A percentile compares a stretch with the other conserved stretches of the same genome.
These are phyloP conservation scores for Biston betularia DNA, from an alignment of 2,888 invertebrate species.

Conservation along the genomic window DNA sequence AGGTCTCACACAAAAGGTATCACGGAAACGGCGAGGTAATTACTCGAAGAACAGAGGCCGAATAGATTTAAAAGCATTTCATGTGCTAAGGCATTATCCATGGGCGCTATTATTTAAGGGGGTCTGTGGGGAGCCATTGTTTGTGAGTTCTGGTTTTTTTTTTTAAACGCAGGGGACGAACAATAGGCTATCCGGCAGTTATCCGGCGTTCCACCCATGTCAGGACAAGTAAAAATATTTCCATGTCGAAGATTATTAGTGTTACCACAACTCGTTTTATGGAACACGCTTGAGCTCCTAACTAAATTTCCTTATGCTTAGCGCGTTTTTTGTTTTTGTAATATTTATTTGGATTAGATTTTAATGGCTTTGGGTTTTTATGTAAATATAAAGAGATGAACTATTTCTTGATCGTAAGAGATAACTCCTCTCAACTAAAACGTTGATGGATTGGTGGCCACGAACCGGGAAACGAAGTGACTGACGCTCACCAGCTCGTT, in stretches of 20 bases:
- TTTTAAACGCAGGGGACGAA: conserved; percentile 1
- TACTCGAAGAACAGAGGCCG: neutral
- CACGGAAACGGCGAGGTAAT: neutral
- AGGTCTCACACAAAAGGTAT: neutral
- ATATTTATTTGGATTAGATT: too few relatives aligned
- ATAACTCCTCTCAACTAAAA: too few relatives aligned
- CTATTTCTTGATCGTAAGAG: too few relatives aligned
- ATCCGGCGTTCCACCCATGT: neutral
- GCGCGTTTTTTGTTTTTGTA: too few relatives aligned
- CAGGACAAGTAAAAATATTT: conserved; percentile 4
- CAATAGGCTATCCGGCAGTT: conserved; percentile 19
- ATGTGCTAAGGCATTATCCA: conserved; percentile 3
- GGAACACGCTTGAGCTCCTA: too few relatives aligned
- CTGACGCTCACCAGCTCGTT: too few relatives aligned
- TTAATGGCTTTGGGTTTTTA: too few relatives aligned
- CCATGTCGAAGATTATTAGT: conserved; percentile 4
- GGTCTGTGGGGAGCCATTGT: conserved; percentile 7
- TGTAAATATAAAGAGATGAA: too few relatives aligned
- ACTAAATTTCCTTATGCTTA: too few relatives aligned
- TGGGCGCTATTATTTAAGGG: conserved; percentile 1
- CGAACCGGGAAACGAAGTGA: too few relatives aligned
- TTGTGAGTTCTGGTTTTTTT: conserved; percentile 5
- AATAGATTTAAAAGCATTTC: conserved; percentile 4
- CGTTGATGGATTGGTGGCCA: too few relatives aligned
- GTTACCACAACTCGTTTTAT: neutral